Evolutionary conservation across 2,797 vertebrate species (phyloP).

Genomic region (Enoplosus armatus): DNA sequence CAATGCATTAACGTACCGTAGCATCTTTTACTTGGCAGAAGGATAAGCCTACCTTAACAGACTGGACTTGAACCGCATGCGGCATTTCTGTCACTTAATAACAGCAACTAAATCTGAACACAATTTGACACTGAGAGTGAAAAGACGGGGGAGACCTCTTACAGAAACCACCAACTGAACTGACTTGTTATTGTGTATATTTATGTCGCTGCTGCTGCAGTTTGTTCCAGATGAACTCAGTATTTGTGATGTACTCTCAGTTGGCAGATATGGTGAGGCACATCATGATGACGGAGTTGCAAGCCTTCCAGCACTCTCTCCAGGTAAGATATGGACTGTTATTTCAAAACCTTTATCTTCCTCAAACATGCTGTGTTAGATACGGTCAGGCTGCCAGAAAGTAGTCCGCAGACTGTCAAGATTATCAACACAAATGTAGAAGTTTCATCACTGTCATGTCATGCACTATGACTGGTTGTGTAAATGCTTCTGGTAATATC

Average conservation of each 20-base stretch:
- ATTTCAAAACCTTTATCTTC: conserved; percentile 36
- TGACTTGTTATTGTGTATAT: not conserved
- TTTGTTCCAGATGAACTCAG: conserved; percentile 3
- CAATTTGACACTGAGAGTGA: not conserved
- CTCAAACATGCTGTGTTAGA: conserved; percentile 9
- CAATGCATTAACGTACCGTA: not conserved
- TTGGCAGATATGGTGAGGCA: conserved; percentile 84
- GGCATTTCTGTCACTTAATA: not conserved
- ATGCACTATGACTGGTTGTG: conserved; percentile 31
- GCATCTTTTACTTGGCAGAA: not conserved
- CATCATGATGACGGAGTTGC: conserved; percentile 79
- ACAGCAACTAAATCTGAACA: not conserved
- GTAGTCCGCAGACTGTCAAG: not conserved
- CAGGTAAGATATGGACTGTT: conserved; percentile 74
- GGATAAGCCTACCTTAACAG: not conserved
- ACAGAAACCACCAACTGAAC: not conserved
- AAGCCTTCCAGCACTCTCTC: conserved; percentile 70
- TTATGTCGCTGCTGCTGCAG: not conserved
- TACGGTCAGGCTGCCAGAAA: conserved; percentile 13
- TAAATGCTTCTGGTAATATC: conserved; percentile 66
- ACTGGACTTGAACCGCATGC: not conserved
- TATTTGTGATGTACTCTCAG: conserved; percentile 62
- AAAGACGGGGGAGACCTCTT: not conserved
- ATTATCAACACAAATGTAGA: conserved; percentile 23
- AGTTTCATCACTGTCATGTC: conserved; percentile 53